These are phyloP conservation scores for Chaetorhynchus papuensis DNA, from an alignment of 2,113 vertebrate species.

Conservation along the genomic window DNA sequence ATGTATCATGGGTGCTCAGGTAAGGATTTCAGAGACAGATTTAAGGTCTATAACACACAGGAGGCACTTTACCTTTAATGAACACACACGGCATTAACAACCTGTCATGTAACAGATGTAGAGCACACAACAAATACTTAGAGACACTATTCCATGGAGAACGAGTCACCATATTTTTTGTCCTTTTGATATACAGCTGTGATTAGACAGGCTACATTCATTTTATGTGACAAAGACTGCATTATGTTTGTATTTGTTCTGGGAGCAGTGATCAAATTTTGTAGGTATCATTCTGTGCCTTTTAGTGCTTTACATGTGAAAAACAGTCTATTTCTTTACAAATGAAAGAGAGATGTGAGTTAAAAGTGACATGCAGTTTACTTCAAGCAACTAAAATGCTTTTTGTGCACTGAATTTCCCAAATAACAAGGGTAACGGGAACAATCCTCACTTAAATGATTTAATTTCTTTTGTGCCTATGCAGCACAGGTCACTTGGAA, in stretches of 20 bases:
- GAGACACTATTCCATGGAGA: conserved; percentile 10
- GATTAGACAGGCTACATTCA: not conserved
- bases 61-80: conserved; percentile 20
- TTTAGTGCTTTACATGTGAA: not conserved
- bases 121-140: not conserved
- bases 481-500: not conserved
- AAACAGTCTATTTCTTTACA: not conserved
- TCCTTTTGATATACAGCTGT: conserved; percentile 11
- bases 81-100: conserved; percentile 16
- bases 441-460: not conserved
- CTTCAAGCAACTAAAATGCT: not conserved
- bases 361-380: not conserved
- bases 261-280: not conserved
- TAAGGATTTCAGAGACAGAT: not conserved
- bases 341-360: not conserved
- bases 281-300: not conserved
- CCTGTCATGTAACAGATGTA: conserved; percentile 30
- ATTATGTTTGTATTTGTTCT: not conserved
- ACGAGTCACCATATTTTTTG: not conserved
- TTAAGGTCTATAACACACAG: not conserved
- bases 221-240: not conserved
- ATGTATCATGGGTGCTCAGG: not conserved
- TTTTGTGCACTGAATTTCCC: not conserved
- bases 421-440: not conserved
- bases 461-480: not conserved